Percentiles rank a stretch among this genome's conserved stretches.
These are phyloP conservation scores for Aphelenchoides fujianensis DNA, from an alignment of 1,140 invertebrate species.

Conservation along the genomic window DNA sequence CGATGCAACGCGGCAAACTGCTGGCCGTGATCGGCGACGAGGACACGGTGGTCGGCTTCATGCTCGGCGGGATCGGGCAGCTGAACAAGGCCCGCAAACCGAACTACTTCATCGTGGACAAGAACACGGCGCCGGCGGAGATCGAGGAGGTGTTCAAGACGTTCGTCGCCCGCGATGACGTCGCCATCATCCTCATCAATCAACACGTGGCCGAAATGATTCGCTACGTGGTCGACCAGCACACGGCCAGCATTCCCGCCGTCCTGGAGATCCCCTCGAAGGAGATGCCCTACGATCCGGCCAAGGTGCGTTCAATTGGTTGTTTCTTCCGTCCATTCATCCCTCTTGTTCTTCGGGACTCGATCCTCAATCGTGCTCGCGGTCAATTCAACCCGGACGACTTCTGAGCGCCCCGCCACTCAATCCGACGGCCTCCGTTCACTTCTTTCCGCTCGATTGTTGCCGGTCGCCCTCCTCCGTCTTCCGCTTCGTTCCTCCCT, in stretches of 20 bases:
- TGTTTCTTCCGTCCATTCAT: constrained; percentile 18
- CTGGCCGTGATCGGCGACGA: constrained; percentile 98
- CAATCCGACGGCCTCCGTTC: not conserved
- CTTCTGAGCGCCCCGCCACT: constrained; percentile 37
- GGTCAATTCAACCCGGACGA: constrained; percentile 61
- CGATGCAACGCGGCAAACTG: constrained; percentile 75
- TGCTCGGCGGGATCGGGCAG: constrained; percentile 78
- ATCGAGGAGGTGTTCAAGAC: constrained; percentile 95
- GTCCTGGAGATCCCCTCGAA: constrained; percentile 98
- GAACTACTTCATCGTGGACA: constrained; percentile 78
- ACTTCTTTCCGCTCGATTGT: not conserved
- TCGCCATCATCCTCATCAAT: constrained; percentile 98
- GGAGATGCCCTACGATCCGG: constrained; percentile 97
- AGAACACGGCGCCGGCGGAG: constrained; percentile 88
- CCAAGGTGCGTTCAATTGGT: constrained; percentile 71
- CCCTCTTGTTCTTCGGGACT: constrained; percentile 50
- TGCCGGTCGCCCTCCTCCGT: not conserved
- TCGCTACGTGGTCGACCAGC: constrained; percentile 88
- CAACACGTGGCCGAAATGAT: constrained; percentile 98
- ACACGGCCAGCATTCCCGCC: constrained; percentile 86
- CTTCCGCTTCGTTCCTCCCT: too few relatives aligned
- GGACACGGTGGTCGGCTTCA: constrained; percentile 98
- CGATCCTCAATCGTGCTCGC: constrained; percentile 58
- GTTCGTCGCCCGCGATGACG: constrained; percentile 91
- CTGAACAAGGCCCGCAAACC: constrained; percentile 94